A percentile compares a stretch with the other conserved stretches of the same genome.
These are phyloP conservation scores for Dryadula phaetusa DNA, from an alignment of 2,888 invertebrate species.

Conservation along the genomic window DNA sequence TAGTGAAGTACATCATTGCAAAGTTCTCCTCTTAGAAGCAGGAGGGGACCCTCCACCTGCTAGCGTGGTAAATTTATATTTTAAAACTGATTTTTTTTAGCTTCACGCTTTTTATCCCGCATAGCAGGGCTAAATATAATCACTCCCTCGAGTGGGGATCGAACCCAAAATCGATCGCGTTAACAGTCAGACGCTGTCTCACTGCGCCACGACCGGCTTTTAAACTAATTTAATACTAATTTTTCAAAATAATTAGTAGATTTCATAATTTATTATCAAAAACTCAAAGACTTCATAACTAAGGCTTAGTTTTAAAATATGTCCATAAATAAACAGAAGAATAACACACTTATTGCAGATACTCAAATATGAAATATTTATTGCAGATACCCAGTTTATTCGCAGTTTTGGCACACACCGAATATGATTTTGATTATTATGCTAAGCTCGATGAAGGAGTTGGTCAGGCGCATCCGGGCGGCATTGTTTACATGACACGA, in stretches of 20 bases:
- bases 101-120: too few species aligned
- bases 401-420: conserved; percentile 48
- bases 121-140: too few species aligned
- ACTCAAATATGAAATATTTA: conserved; percentile 42
- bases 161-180: too few species aligned
- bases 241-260: too few species aligned
- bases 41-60: conserved; percentile 56
- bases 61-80: conserved; percentile 51
- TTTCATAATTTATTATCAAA: too few species aligned
- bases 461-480: conserved; percentile 49
- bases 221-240: too few species aligned
- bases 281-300: too few species aligned
- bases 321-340: background rate
- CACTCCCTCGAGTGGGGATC: too few species aligned
- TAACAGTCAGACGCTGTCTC: too few species aligned
- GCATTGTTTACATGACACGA: conserved; percentile 50
- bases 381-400: conserved; percentile 56
- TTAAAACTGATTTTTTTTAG: background rate
- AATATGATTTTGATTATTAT: conserved; percentile 55
- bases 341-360: conserved; percentile 48
- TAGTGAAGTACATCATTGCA: conserved; percentile 53
- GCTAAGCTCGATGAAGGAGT: conserved; percentile 50
- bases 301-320: background rate
- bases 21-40: conserved; percentile 56
- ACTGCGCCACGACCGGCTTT: too few species aligned